Percentiles rank a stretch among this genome's conserved stretches.
Evolutionary conservation across 2,888 invertebrate genomes (phyloP).

Genomic region (Pherbina coryleti): DNA sequence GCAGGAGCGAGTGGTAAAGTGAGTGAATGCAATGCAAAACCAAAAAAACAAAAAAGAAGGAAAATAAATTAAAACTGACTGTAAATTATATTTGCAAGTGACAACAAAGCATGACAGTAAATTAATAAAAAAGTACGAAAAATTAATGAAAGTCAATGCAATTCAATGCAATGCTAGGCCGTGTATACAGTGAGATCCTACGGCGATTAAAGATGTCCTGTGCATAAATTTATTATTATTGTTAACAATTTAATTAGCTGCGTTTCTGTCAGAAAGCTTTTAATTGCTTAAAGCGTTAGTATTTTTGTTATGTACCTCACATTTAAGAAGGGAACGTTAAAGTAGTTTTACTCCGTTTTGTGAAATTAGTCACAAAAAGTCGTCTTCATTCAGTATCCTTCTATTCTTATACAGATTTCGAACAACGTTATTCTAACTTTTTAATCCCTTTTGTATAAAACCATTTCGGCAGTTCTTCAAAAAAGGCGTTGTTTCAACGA

Average conservation of each 20-base stretch:
- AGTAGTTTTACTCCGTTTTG: too few species aligned
- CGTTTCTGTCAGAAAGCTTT: background rate
- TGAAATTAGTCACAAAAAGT: too few species aligned
- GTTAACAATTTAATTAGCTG: slow-evolving; percentile 16
- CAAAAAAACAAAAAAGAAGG: background rate
- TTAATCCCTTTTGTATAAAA: too few species aligned
- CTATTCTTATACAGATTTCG: too few species aligned
- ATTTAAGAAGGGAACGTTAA: too few species aligned
- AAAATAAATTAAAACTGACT: slow-evolving; percentile 40
- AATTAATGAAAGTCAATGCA: slow-evolving; percentile 35
- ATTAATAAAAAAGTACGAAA: slow-evolving; percentile 42
- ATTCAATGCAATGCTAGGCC: background rate
- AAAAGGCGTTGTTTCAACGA: too few species aligned
- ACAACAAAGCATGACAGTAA: slow-evolving; percentile 41
- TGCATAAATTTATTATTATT: background rate
- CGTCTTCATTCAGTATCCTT: too few species aligned
- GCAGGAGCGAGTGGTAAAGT: background rate
- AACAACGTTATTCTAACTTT: too few species aligned
- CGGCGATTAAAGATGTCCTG: slow-evolving; percentile 22
- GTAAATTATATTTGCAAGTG: slow-evolving; percentile 41
- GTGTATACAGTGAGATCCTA: background rate
- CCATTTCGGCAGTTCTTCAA: too few species aligned
- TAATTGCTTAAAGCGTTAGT: background rate
- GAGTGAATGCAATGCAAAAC: background rate
- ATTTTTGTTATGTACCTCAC: background rate